These are phyloP conservation scores for Argya squamiceps DNA, from an alignment of 2,797 vertebrate species.

Conservation along the genomic window DNA sequence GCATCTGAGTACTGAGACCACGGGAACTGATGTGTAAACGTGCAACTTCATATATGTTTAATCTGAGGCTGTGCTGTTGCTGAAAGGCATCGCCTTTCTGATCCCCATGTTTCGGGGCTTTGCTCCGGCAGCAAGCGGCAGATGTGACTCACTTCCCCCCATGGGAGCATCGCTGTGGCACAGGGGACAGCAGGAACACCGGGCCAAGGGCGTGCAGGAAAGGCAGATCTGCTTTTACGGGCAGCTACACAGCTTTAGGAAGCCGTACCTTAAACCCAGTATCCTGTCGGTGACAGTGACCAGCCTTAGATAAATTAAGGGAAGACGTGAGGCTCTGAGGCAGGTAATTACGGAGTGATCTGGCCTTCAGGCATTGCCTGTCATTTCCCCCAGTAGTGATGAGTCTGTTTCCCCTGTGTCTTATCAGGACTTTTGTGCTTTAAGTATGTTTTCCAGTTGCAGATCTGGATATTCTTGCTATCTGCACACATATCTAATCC, in stretches of 20 bases:
- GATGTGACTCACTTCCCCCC: neutral
- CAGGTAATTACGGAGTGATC: neutral
- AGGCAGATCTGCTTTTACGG: neutral
- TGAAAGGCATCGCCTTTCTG: neutral
- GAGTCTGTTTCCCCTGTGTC: neutral
- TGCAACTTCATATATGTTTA: neutral
- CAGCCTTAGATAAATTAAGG: neutral
- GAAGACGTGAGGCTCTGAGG: neutral
- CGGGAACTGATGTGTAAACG: neutral
- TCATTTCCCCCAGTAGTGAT: neutral
- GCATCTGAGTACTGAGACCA: neutral
- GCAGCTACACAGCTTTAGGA: neutral
- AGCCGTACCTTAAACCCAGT: neutral
- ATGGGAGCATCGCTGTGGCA: neutral
- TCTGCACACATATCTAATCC: neutral
- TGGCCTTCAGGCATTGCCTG: neutral
- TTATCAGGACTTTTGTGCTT: neutral
- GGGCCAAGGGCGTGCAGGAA: neutral
- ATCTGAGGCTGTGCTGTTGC: neutral
- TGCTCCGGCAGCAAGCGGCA: neutral
- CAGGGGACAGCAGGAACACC: rapidly evolving
- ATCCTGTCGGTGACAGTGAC: constrained; percentile 33
- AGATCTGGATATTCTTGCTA: neutral
- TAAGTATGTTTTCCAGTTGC: neutral
- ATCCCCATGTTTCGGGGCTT: neutral